Percentiles rank a stretch among this genome's conserved stretches.
Conservation (phyloP, 2,797 vertebrate genomes). For the Apodemus agrarius region DNA sequence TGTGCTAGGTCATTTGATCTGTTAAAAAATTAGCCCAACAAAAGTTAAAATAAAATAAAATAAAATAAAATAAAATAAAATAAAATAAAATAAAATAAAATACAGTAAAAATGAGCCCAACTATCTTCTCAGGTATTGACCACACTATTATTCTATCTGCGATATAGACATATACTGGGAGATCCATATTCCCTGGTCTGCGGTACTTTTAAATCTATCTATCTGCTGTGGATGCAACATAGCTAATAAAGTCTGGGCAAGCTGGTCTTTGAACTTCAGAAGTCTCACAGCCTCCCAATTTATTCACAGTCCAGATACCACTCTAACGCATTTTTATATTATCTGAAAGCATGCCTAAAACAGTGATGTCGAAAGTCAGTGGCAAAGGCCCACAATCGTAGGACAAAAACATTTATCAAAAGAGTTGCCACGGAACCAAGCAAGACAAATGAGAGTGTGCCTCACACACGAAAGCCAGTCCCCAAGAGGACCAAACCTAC, state of each 20-base stretch:
- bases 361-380: not conserved
- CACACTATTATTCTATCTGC: not conserved
- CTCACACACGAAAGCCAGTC: not conserved
- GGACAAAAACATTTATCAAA: conserved; percentile 19
- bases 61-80: not conserved
- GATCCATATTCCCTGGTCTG: not conserved
- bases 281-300: not conserved
- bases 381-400: not conserved
- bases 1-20: not conserved
- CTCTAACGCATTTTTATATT: not conserved
- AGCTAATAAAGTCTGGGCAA: not conserved
- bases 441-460: not conserved
- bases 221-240: not conserved
- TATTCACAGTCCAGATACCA: conserved; percentile 8
- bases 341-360: conserved; percentile 37
- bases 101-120: not conserved
- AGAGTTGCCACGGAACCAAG: not conserved
- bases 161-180: not conserved
- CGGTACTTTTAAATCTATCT: not conserved
- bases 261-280: not conserved
- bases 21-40: conserved; percentile 38
- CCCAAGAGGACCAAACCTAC: not conserved
- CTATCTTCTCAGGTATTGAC: too few species aligned
- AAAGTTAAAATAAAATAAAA: not conserved
- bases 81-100: not conserved